Conservation (phyloP, 2,113 vertebrate species). For the Blennius ocellaris region DNA sequence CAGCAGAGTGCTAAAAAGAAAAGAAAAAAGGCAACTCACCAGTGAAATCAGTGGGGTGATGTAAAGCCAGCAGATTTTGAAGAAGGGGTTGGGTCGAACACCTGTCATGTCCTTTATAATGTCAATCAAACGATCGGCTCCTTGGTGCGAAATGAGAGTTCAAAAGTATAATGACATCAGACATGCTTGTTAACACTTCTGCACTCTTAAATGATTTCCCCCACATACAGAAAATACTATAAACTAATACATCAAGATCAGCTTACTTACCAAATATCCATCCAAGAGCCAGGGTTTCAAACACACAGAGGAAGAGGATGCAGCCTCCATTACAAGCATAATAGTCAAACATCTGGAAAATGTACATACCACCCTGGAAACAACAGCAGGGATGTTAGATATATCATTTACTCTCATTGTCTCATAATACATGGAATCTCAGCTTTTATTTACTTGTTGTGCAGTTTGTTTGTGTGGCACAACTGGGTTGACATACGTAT, state of each 20-base stretch:
- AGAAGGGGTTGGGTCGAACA: constrained; percentile 48
- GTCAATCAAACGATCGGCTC: constrained; percentile 65
- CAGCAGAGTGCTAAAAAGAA: no score
- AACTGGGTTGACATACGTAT: no score
- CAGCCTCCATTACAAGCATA: constrained; percentile 83
- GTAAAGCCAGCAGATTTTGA: constrained; percentile 83
- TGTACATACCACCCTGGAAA: constrained; percentile 81
- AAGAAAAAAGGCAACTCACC: constrained; percentile 58
- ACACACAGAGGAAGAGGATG: constrained; percentile 79
- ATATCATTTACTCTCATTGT: no score
- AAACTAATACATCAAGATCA: background rate
- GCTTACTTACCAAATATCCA: constrained; percentile 79
- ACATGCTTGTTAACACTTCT: no score
- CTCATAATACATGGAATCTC: no score
- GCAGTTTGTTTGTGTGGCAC: no score
- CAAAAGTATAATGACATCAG: no score
- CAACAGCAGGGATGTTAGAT: background rate
- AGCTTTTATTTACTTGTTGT: no score
- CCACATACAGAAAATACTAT: background rate
- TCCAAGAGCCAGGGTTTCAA: constrained; percentile 75
- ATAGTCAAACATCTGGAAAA: constrained; percentile 84
- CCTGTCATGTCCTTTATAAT: constrained; percentile 83
- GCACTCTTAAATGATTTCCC: no score
- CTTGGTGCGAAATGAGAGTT: constrained; percentile 43
- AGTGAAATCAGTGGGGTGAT: constrained; percentile 79